Evolutionary conservation across 2,797 vertebrate species (phyloP), one percentile per base, ranked within the genome.

Genomic region (Schizopygopsis malacanthus): DNA sequence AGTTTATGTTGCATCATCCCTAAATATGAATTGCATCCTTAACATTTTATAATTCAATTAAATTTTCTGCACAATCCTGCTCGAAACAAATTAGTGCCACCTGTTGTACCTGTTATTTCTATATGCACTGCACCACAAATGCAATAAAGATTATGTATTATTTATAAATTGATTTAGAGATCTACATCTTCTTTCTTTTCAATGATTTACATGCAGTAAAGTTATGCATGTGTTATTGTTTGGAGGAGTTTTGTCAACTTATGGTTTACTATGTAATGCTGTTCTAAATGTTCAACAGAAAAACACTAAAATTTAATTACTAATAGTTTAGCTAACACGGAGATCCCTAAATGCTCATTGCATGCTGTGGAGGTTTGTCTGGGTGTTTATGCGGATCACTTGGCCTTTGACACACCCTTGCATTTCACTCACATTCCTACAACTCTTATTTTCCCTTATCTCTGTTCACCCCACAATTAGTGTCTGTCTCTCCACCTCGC

Each of bases 361-460:
- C 43, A 25, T 13, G 22, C 33, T 28, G 22, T 41, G 72, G 18
- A 52, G 10, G 15, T 41, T n/a, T 71, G 63, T 22, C 11, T 47
- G 43, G 18, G 72, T 56, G 33, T 81, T 83, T 83, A 18, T 86
- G 56, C 28, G 61, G 25, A 61, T 16, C 61, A 33, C 5, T 28
- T 83, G 70, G 63, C 18, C 59, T 78, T 28, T 72, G 65, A 70
- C 41, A 82, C 81, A 7, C 83, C 77, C 71, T 80, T 84, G 65
- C 11, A 65, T 22, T 67, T 86, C 80, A 16, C 80, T 79, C 25
- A 52, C 85, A 87, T 77, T 84, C 81, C 63, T 70, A 15, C 52
- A 52, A 59, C 70, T 81, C 25, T 77, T 28, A 54, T 65, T 67
- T 15, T 45, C 18, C 10, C 4, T 11, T 54, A 59, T 63, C 20